Evolutionary conservation across 2,797 vertebrate genomes (phyloP), one percentile per base, ranked within the genome.

Genomic region (Schizopygopsis malacanthus): DNA sequence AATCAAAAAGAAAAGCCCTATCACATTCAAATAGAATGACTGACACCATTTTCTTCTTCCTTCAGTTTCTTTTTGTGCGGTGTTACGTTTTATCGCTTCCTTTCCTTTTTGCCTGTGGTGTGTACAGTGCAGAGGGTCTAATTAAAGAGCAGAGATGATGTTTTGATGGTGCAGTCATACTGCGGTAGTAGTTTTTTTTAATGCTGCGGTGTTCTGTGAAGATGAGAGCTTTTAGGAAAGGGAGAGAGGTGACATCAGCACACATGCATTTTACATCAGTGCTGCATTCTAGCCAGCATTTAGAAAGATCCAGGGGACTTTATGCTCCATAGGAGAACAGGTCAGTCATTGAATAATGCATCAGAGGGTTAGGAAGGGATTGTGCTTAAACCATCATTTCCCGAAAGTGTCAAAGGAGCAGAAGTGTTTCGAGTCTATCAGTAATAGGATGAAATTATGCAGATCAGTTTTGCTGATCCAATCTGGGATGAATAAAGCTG

Each of bases 241-340:
- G 11, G 59, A 28, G 47, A 50, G 47, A 81, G 70, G 39, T 82
- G 72, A 83, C 50, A 86, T 80, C 67, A 79, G 77, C 77, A 85
- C 83, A 63, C 65, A 85, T 85, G 76, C 84, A 85, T 85, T 85
- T 85, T 85, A 80, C 77, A 85, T 80, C 43, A 85, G 54, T 8
- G 37, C 65, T 78, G 75, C 63, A 84, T 84, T 84, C 70, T 63
- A 56, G 72, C 72, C 72, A 52, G 41, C 43, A 52, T 61, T 67
- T 73, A 67, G 63, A 82, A 20, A 39, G 25, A 61, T 82, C 63
- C 52, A 56, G 11, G 50, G 47, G 79, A 82, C 85, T 82, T 86
- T 70, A 67, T 50, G 77, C 50, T 56, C 61, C 47, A 71, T 82
- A 45, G 76, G 65, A 77, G 80, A 70, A 78, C 71, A 76, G 72